phyloP scores from a whole-genome alignment of 2,888 invertebrate genomes.

The Brenthis daphne region DNA sequence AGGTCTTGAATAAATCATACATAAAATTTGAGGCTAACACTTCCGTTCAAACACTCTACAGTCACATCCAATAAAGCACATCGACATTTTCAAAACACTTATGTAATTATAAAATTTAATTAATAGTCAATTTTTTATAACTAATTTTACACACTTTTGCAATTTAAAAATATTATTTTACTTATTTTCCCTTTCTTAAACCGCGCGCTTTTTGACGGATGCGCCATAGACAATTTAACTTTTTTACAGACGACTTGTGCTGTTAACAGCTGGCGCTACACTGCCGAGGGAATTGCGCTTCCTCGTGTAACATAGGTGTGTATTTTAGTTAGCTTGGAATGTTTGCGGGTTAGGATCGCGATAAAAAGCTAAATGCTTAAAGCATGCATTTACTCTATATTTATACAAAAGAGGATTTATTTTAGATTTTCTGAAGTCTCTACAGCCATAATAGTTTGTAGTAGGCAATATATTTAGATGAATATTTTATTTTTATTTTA shows the following conservation, averaged over 20 bases:
- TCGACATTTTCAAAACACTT: constrained; percentile 37
- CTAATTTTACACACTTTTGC: constrained; percentile 9
- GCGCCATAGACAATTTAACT: constrained; percentile 28
- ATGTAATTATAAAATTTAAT: constrained; percentile 9
- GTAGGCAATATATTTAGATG: no score
- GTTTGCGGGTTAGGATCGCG: constrained; percentile 30
- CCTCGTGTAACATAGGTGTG: constrained; percentile 33
- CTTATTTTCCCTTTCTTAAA: constrained; percentile 21
- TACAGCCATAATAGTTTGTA: no score
- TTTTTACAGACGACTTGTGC: constrained; percentile 34
- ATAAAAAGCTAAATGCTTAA: constrained; percentile 31
- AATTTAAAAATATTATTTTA: constrained; percentile 10
- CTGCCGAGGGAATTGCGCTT: constrained; percentile 33
- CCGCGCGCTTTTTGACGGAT: constrained; percentile 37
- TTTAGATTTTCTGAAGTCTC: no score
- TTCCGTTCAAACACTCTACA: constrained; percentile 63
- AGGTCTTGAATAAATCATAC: constrained; percentile 81
- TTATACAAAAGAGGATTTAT: background rate
- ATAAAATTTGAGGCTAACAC: constrained; percentile 74
- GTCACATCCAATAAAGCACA: constrained; percentile 44
- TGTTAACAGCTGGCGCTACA: constrained; percentile 35
- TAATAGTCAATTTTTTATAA: background rate
- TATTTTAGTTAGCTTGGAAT: constrained; percentile 33
- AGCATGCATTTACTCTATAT: constrained; percentile 7
- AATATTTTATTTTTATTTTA: background rate